A percentile compares a stretch with the other conserved stretches of the same genome.
phyloP scores from a whole-genome alignment of 2,888 invertebrate genomes.

The Dromius quadrimaculatus region DNA sequence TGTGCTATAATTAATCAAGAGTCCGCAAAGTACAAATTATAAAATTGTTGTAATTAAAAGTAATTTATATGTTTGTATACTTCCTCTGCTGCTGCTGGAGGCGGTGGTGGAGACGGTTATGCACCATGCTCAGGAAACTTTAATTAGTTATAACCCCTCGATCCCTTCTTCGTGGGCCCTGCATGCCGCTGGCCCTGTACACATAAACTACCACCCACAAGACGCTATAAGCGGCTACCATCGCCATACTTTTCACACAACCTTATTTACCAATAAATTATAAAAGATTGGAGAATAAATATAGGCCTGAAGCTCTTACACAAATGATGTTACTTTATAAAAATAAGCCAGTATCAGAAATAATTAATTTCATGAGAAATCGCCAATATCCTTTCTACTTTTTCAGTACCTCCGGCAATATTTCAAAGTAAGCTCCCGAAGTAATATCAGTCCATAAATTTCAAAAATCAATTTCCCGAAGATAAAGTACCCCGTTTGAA shows the following conservation, averaged over 20 bases:
- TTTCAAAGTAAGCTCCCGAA: not conserved
- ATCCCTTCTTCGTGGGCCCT: not conserved
- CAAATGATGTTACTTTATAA: too few species aligned
- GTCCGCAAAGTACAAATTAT: slow-evolving; percentile 66
- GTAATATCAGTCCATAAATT: slow-evolving; percentile 27
- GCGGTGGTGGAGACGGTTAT: slow-evolving; percentile 60
- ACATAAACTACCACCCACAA: slow-evolving; percentile 27
- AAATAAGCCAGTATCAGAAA: too few species aligned
- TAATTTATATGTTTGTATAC: slow-evolving; percentile 65
- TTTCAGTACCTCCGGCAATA: slow-evolving; percentile 20
- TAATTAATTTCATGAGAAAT: too few species aligned
- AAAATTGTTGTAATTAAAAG: slow-evolving; percentile 67
- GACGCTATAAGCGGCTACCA: not conserved
- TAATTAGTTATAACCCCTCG: slow-evolving; percentile 61
- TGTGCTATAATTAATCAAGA: slow-evolving; percentile 65
- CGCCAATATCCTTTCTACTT: too few species aligned
- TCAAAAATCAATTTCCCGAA: slow-evolving; percentile 19
- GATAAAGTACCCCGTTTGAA: slow-evolving; percentile 8
- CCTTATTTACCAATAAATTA: too few species aligned
- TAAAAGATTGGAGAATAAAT: too few species aligned
- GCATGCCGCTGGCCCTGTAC: not conserved
- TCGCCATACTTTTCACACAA: not conserved
- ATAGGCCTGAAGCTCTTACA: too few species aligned
- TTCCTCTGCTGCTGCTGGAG: slow-evolving; percentile 19
- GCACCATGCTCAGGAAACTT: slow-evolving; percentile 63